Base-by-base conservation (phyloP, 1,140 invertebrate species). In the Diplogasteroides magnus region DNA sequence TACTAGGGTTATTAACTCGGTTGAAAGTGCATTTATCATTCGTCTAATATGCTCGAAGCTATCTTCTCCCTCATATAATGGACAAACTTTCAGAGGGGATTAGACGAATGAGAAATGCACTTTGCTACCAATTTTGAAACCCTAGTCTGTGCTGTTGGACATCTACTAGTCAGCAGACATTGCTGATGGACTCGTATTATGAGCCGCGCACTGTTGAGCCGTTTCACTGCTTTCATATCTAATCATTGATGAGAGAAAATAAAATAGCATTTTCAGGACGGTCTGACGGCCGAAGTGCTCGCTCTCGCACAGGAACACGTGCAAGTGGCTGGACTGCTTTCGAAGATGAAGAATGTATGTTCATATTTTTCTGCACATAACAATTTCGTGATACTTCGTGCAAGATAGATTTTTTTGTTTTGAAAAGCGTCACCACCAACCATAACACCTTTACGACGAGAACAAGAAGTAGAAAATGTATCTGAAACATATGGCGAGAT, bases 221-320 rank as follows among this genome's bases (percentile, higher is more conserved):
- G n/a, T n/a, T n/a, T n/a, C n/a, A n/a, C n/a, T n/a, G 14, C 14
- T 13, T 13, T 28, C 13, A 48, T 55, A 65, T 14, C 13, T 13
- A n/a, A 65, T 32, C 48, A 19, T 65, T 48, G 37, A 48, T 11
- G 19, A 19, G 37, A 48, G 6, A 48, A 48, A 6, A 6, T 48
- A 48, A 48, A 48, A 48, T 48, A 48, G n/a, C n/a, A 48, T 11
- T 64, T 74, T 2, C 58, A 86, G 81, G 89, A 90, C 83, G 90
- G 90, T 69, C 89, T 91, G 31, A 87, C 89, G 58, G 90, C 90
- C 14, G 91, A 92, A 82, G 89, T 92, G 27, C 89, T 90, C 70
- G 90, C 91, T 23, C 85, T 91, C 57, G 90, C 91, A 77, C 88
- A 91, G 77, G 90, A 90, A 56, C 87, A 90, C 81, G 87, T 88